Percentiles rank a stretch among this genome's conserved stretches.
phyloP scores from a whole-genome alignment of 1,140 invertebrate genomes.

The Phenacoccus solenopsis region DNA sequence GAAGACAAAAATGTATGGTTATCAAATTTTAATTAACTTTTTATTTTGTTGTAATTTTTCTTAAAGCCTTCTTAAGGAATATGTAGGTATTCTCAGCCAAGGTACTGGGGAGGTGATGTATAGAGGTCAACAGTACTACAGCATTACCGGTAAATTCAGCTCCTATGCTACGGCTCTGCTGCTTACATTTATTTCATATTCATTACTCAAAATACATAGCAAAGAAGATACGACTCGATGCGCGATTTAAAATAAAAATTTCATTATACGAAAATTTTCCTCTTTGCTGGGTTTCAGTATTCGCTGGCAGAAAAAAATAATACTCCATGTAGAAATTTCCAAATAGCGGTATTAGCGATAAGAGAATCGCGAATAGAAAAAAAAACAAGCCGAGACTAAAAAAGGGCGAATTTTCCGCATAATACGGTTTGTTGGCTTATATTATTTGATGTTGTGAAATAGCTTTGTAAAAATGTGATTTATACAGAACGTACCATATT shows the following conservation, averaged over 20 bases:
- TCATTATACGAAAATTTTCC: not conserved
- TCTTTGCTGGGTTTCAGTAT: too few relatives aligned
- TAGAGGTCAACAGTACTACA: not conserved
- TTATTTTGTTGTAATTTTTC: too few relatives aligned
- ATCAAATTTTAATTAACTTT: too few relatives aligned
- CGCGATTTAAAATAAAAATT: too few relatives aligned
- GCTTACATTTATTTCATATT: too few relatives aligned
- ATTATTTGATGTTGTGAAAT: conserved; percentile 18
- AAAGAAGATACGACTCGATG: too few relatives aligned
- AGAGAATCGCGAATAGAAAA: not conserved
- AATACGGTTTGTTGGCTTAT: conserved; percentile 17
- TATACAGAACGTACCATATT: conserved; percentile 4
- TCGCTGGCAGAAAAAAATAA: not conserved
- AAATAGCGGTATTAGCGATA: not conserved
- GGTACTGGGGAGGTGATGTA: too few relatives aligned
- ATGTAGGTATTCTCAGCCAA: too few relatives aligned
- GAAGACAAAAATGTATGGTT: too few relatives aligned
- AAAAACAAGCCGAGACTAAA: not conserved
- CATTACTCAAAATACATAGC: too few relatives aligned
- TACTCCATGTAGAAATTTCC: not conserved
- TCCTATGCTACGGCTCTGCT: too few relatives aligned
- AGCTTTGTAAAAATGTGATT: conserved; percentile 18
- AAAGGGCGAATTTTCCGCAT: conserved; percentile 7
- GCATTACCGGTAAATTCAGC: not conserved
- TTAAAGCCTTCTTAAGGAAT: too few relatives aligned